Evolutionary conservation across 2,113 vertebrate species (phyloP), one percentile per base, ranked within the genome.

Genomic region (Malaclemys terrapin): DNA sequence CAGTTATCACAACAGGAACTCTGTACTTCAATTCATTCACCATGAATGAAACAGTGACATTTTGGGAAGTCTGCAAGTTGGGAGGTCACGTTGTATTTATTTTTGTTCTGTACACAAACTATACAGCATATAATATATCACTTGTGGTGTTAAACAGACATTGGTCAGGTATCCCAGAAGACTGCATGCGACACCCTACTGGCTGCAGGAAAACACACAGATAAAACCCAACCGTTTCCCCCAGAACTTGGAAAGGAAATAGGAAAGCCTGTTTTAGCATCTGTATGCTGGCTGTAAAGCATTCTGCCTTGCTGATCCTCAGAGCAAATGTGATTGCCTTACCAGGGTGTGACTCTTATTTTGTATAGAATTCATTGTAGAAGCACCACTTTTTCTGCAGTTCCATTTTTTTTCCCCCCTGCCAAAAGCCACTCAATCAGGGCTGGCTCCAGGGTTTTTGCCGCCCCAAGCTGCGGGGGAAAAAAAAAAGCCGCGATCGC

Each of bases 231-330:
- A 91, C n/a, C 82, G 3, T 75, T 75, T 42, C 22, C 95, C 93
- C 93, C 80, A 85, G 95, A 93, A 90, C 90, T 93, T 2, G 4
- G 56, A 59, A 42, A 93, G 45, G 90, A 85, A 96, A 91, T 91
- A 12, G 82, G 29, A 91, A 65, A 93, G 35, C 50, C 86, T 93
- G 85, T 82, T 79, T 93, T 93, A 96, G 84, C 88, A 72, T 72
- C 88, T 29, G 85, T 90, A 80, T 81, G 90, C 22, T 1, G 72
- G 82, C 84, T 65, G 0, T 91, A 75, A 85, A 10, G 47, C 4
- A 6, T 75, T 92, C 89, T 93, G 59, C 88, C 87, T 79, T 57
- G 65, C 93, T 88, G 91, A 35, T 88, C 80, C 89, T 85, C 31
- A 0, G 29, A 24, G 89, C 0, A 0, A 94, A 87, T 5, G 0